Percentiles rank a stretch among this genome's conserved stretches.
Conservation (phyloP, 2,113 vertebrate genomes). For the Saccopteryx bilineata region DNA sequence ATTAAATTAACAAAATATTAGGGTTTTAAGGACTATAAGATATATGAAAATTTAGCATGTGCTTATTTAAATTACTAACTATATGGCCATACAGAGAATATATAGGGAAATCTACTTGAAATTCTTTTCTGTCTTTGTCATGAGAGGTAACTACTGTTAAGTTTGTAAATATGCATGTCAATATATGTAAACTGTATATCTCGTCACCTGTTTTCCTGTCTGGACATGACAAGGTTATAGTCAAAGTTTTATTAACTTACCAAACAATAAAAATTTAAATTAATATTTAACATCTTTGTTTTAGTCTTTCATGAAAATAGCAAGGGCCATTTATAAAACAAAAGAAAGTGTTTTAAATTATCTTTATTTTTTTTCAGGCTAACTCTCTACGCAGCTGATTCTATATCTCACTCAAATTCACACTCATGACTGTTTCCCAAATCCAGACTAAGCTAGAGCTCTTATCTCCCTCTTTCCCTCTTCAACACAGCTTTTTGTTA, state of each 20-base stretch:
- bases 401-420: rapidly evolving
- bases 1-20: not conserved
- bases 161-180: not conserved
- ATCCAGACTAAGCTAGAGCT: not conserved
- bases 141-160: not conserved
- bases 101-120: not conserved
- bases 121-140: not conserved
- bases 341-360: not conserved
- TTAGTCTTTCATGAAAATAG: not conserved
- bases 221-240: not conserved
- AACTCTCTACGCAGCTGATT: not conserved
- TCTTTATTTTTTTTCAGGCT: not conserved
- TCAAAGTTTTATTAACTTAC: not conserved
- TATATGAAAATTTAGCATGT: not conserved
- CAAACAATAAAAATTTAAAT: not conserved
- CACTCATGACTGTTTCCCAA: not conserved
- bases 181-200: not conserved
- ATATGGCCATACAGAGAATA: not conserved
- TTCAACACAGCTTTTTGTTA: not conserved
- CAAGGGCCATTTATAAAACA: not conserved
- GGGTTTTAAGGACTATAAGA: not conserved
- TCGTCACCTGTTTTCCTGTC: not conserved
- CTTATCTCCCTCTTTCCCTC: not conserved
- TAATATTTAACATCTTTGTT: not conserved
- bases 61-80: slow-evolving; percentile 11